Evolutionary conservation across 2,888 invertebrate species (phyloP), one percentile per base, ranked within the genome.

Genomic region (Lithophane socia): DNA sequence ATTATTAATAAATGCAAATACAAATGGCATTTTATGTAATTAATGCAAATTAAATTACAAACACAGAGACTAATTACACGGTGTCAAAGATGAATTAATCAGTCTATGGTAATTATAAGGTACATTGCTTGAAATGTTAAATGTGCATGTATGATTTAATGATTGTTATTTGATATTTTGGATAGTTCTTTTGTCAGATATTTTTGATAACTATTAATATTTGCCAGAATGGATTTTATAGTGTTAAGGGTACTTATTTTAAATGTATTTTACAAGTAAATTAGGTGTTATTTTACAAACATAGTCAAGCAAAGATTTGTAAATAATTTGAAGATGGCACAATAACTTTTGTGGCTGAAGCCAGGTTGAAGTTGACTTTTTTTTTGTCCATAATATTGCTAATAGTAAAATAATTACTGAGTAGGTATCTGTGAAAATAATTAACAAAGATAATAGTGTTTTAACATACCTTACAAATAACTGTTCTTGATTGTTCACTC

Each of bases 401-500:
- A n/a, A 67, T 37, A n/a, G 37, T 21, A 21, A 67, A 52, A 54
- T 67, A 67, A 37, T 52, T 37, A 67, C 21, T 16, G 9, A 49
- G 13, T 13, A 12, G 16, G 8, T 37, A 29, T 42, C 7, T 13
- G 13, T 24, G 1, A 9, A 7, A 52, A 1, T 29, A 49, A 24
- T 52, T 61, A 52, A 52, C 5, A 61, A 29, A 60, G 3, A 1
- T 21, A 47, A 49, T 24, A 5, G 16, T 61, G 12, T 60, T 37
- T 24, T 21, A 72, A 77, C 97, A 97, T 97, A 99, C 99, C 99
- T 99, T 91, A 99, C 99, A 97, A 99, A 99, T 93, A 99, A 97
- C 94, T 99, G 99, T 95, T 99, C 99, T 96, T 99, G 99, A 96
- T 99, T 99, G 96, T 99, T 98, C 84, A 99, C 99, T 91, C 99